These are phyloP conservation scores for Gasterosteus aculeatus DNA, from an alignment of 2,113 vertebrate genomes.

Conservation along the genomic window DNA sequence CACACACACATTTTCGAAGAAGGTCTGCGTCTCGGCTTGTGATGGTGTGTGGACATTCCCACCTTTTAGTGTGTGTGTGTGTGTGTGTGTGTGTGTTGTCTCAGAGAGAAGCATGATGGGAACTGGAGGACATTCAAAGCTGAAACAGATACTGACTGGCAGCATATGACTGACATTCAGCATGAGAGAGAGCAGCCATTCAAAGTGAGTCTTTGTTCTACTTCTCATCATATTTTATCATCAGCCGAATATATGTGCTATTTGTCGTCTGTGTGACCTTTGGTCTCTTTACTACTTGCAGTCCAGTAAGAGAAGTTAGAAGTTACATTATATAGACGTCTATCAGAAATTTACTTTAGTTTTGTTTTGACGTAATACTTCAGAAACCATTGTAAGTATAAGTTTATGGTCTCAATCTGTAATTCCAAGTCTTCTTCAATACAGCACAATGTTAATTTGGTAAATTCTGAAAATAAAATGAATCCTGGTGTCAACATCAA, in stretches of 20 bases:
- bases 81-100: slow-evolving; percentile 25
- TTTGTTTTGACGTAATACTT: too few species aligned
- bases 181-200: not conserved
- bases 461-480: too few species aligned
- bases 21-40: slow-evolving; percentile 39
- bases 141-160: slow-evolving; percentile 26
- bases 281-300: not conserved
- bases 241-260: not conserved
- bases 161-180: slow-evolving; percentile 15
- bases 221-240: not conserved
- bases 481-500: too few species aligned
- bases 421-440: too few species aligned
- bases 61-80: slow-evolving; percentile 13
- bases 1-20: slow-evolving; percentile 48
- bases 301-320: too few species aligned
- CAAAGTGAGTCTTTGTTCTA: slow-evolving; percentile 5
- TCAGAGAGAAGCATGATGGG: slow-evolving; percentile 18
- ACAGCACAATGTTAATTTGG: too few species aligned
- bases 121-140: slow-evolving; percentile 42
- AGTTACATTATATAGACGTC: too few species aligned
- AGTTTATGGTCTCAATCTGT: too few species aligned
- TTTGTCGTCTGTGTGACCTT: not conserved
- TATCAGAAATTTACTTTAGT: too few species aligned
- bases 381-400: too few species aligned
- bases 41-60: slow-evolving; percentile 44